Evolutionary conservation across 2,113 vertebrate genomes (phyloP).

Genomic region (Ammodytes dubius): DNA sequence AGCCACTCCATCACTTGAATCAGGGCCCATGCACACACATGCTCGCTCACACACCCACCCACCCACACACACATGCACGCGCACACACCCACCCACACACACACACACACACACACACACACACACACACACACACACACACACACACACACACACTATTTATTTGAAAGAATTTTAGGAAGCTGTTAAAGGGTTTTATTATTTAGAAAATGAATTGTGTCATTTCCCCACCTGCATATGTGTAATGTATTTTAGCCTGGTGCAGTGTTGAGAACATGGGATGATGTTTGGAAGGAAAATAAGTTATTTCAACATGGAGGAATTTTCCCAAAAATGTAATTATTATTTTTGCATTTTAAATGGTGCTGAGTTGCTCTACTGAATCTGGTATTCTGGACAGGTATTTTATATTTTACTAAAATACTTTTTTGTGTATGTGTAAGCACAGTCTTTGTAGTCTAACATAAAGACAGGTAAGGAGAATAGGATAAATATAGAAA

Average conservation of each 20-base stretch:
- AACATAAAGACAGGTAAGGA: slow-evolving; percentile 13
- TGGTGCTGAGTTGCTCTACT: slow-evolving; percentile 8
- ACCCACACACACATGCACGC: slow-evolving; percentile 29
- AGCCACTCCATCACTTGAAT: slow-evolving; percentile 80
- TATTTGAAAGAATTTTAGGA: too few relatives aligned
- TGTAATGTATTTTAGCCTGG: not conserved
- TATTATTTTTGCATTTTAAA: slow-evolving; percentile 5
- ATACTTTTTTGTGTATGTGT: not conserved
- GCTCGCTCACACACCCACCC: slow-evolving; percentile 7
- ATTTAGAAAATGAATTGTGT: too few relatives aligned
- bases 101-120: not conserved
- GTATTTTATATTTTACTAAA: not conserved
- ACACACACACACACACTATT: too few relatives aligned
- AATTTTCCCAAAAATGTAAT: not conserved
- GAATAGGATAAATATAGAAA: slow-evolving; percentile 37
- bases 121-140: not conserved
- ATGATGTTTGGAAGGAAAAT: not conserved
- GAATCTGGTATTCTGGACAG: not conserved
- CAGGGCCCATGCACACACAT: slow-evolving; percentile 17
- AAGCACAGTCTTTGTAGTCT: slow-evolving; percentile 1
- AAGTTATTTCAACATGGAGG: not conserved
- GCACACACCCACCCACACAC: slow-evolving; percentile 24
- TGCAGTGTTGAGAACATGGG: not conserved
- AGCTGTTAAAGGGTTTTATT: too few relatives aligned
- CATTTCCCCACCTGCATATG: not conserved